Percentiles rank a stretch among this genome's conserved stretches.
Conservation (phyloP, 2,888 invertebrate genomes). For the Aleiodes testaceus region DNA sequence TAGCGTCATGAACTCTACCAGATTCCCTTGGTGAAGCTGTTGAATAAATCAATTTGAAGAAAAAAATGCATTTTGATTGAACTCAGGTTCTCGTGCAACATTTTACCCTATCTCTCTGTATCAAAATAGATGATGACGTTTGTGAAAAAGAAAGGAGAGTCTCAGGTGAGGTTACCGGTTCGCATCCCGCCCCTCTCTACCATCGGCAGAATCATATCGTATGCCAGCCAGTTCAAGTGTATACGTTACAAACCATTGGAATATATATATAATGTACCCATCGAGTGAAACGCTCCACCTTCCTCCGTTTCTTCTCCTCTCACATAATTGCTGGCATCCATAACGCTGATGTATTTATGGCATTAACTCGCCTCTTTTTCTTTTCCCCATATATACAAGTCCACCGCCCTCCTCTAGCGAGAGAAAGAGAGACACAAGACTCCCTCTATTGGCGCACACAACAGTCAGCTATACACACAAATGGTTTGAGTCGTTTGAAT, state of each 20-base stretch:
- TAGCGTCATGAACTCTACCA: too few relatives aligned
- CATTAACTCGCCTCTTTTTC: slow-evolving; percentile 71
- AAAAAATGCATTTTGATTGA: too few relatives aligned
- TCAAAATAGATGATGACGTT: too few relatives aligned
- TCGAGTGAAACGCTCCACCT: slow-evolving; percentile 56
- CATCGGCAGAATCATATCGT: slow-evolving; percentile 65
- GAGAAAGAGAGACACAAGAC: slow-evolving; percentile 47
- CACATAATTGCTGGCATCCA: slow-evolving; percentile 73
- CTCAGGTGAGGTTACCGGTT: too few relatives aligned
- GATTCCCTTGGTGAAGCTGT: too few relatives aligned
- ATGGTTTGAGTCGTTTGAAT: too few relatives aligned
- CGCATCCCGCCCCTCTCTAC: slow-evolving; percentile 38
- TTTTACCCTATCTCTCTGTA: too few relatives aligned
- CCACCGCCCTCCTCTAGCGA: slow-evolving; percentile 54
- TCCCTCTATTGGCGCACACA: slow-evolving; percentile 69
- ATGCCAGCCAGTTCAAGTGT: slow-evolving; percentile 31
- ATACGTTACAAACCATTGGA: slow-evolving; percentile 13
- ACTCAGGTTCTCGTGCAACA: too few relatives aligned
- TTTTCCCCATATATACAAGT: slow-evolving; percentile 59
- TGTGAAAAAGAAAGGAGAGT: too few relatives aligned
- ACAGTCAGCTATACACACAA: slow-evolving; percentile 47
- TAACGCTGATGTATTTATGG: slow-evolving; percentile 73
- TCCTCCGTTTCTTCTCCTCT: slow-evolving; percentile 58
- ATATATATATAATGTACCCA: slow-evolving; percentile 34
- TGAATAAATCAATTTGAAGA: too few relatives aligned